Base-by-base conservation (phyloP, 1,140 invertebrate genomes). In the Frieseomelitta varia region DNA sequence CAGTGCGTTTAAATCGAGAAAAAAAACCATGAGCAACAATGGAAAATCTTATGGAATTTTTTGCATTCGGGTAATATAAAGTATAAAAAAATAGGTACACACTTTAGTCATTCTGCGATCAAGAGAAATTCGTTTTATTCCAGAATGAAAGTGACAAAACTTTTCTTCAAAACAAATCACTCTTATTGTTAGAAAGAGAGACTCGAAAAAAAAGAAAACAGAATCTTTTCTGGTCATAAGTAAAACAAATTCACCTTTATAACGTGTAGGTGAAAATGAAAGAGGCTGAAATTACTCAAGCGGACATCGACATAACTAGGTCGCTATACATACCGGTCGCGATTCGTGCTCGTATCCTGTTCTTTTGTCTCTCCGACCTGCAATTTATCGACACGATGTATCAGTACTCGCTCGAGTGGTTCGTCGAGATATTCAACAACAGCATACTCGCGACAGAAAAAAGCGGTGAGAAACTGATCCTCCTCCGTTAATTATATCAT, bases 361-460 rank as follows among this genome's bases (percentile, higher is more conserved):
- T 97, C 92, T 98, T 97, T 92, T 97, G 97, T 80, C 94, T 97
- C 14, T 95, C 96, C 63, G 97, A 97, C 92, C 92, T 98, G 73
- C 95, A 96, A 30, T 96, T 96, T 83, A 96, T 98, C 55, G 97
- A 97, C 93, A 96, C 96, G 12, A 97, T 97, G 97, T 98, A 97
- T 93, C 97, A 97, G 90, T 97, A 97, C 91, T 97, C 97, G 8
- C 93, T 97, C 27, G 96, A 96, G 79, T 97, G 97, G 97, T 97
- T 97, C 90, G 96, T 97, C 79, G 96, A 96, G 74, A 96, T 97
- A 11, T 97, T 97, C 91, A 95, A 95, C 74, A 96, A 95, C 84
- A 97, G 95, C 90, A 98, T 97, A 89, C 94, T 96, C 14, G 96
- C 96, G 83, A 96, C 97, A 0, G 96, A 97, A 88, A 96, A 96